Evolutionary conservation across 2,797 vertebrate species (phyloP), one percentile per base, ranked within the genome.

Genomic region (Merluccius polli): DNA sequence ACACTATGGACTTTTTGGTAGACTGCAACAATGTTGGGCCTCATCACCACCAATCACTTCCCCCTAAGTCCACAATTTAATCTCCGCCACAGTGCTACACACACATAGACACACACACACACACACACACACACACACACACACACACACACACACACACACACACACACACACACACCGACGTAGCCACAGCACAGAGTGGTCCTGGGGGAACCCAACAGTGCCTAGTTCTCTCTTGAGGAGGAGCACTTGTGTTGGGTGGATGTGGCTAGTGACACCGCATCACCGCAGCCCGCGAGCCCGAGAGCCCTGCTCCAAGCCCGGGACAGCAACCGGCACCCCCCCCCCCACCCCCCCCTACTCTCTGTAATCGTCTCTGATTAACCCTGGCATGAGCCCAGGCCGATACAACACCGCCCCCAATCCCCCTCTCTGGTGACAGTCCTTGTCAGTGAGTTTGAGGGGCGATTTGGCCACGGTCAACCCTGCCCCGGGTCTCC

Each of bases 391-490:
- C 89, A 87, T 85, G 79, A 89, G 86, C 83, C 82, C 21, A 27
- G 84, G 82, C 82, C 85, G 87, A 86, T 81, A 87, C 84, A 85
- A 86, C 84, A 85, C n/a, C n/a, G n/a, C 77, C 86, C 88, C 88
- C 84, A 18, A 86, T 88, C 86, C 84, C 87, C 82, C 68, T 86
- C 79, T 82, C 84, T 80, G 89, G 91, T 92, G 92, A 93, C 91
- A 92, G 85, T 89, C 86, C 87, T 85, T 90, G 89, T 92, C 92
- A 93, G 90, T 89, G 83, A 88, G 84, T 87, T 90, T 89, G 90
- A 93, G 88, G 89, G 89, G 75, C 89, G 91, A 92, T 93, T 92
- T 93, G 92, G 88, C 89, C 24, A 81, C 83, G 89, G 89, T 91
- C 90, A 90, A 87, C 90, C 84, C 88, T 86, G 82, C 88, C 82